Evolutionary conservation across 2,797 vertebrate species (phyloP), one percentile per base, ranked within the genome.

Genomic region (Ciconia nigra): DNA sequence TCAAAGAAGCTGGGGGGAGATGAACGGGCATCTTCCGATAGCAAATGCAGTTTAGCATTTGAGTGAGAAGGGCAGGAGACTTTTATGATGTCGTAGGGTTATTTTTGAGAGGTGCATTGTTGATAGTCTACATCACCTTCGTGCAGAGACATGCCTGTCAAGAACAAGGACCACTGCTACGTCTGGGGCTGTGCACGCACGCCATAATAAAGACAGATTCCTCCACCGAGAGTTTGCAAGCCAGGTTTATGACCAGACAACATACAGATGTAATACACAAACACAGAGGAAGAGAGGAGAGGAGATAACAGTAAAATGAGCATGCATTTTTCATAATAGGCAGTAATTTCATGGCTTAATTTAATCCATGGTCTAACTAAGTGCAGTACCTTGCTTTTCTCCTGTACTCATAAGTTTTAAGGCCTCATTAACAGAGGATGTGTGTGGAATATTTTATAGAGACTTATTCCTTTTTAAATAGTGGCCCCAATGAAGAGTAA

Each of bases 301-400:
- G 41, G 22, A 67, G 41, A 37, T 51, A 90, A 49, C 54, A 76
- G 57, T 72, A 93, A 94, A 96, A 94, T 47, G 31, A 94, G 72
- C 54, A 69, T 90, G 66, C 22, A 69, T 92, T 91, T 95, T 95
- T 94, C 80, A 91, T 88, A 94, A 94, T 76, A 78, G 80, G 84
- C 72, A 72, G 79, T 82, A 91, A 97, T 95, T 95, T 91, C 93
- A 93, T 72, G 61, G 65, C 14, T 93, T 96, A 87, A 95, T 96
- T 96, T 95, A 95, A 96, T 95, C 79, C 91, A 4, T 61, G 44
- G 58, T 74, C 65, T 87, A 90, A 83, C 81, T 74, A 86, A 71
- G 84, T 74, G 91, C 24, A 21, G 52, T 71, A 91, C 73, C 89
- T 93, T 90, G 42, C 69, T 83, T 51, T 95, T 81, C 72, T 96